Percentiles rank a stretch among this genome's conserved stretches.
Evolutionary conservation across 2,888 invertebrate genomes (phyloP).

Genomic region (Eupeodes latifasciatus): DNA sequence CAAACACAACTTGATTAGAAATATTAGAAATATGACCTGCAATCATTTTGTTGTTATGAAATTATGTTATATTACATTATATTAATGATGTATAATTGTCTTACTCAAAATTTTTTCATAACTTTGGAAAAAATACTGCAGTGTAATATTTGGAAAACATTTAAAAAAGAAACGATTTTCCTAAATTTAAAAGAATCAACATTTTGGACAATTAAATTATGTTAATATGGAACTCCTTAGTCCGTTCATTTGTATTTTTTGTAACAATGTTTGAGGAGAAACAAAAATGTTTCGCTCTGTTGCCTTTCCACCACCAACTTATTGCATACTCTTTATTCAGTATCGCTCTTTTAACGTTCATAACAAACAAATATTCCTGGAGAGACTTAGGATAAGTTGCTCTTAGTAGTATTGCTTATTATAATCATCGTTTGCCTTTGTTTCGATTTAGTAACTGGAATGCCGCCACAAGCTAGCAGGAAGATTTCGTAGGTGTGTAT

Average conservation of each 20-base stretch:
- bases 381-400: conserved; percentile 39
- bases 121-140: too few relatives aligned
- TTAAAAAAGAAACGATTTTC: too few relatives aligned
- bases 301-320: conserved; percentile 48
- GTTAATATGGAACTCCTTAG: not conserved
- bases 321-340: not conserved
- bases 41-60: too few relatives aligned
- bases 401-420: conserved; percentile 30
- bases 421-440: conserved; percentile 27
- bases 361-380: conserved; percentile 3
- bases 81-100: too few relatives aligned
- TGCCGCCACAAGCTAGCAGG: conserved; percentile 33
- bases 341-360: conserved; percentile 15
- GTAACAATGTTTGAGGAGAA: not conserved
- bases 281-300: conserved; percentile 70
- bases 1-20: too few relatives aligned
- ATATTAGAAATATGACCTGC: too few relatives aligned
- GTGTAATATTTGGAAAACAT: too few relatives aligned
- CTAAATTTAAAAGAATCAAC: too few relatives aligned
- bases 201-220: conserved; percentile 6
- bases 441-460: conserved; percentile 70
- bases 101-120: too few relatives aligned
- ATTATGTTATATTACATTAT: too few relatives aligned
- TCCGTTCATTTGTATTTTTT: not conserved
- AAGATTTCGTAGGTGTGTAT: conserved; percentile 11